Evolutionary conservation across 2,888 invertebrate genomes (phyloP).

Genomic region (Apeira syringaria): DNA sequence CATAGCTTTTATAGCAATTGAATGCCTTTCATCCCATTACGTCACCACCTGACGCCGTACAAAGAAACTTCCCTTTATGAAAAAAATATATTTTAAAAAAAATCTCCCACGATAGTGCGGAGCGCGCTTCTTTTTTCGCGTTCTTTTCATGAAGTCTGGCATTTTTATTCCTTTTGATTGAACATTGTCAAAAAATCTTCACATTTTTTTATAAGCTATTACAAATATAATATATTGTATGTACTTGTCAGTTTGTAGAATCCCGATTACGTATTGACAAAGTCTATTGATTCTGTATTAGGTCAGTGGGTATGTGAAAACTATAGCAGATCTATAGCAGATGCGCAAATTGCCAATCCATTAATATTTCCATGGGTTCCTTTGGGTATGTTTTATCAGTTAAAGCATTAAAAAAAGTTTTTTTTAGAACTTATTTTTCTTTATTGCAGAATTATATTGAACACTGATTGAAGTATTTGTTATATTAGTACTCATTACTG

Average conservation of each 20-base stretch:
- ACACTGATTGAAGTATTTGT: too few species aligned
- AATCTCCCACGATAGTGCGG: slow-evolving; percentile 67
- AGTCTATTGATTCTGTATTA: slow-evolving; percentile 9
- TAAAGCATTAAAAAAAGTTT: too few species aligned
- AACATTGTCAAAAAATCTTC: slow-evolving; percentile 41
- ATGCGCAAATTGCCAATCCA: slow-evolving; percentile 8
- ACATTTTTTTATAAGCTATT: slow-evolving; percentile 12
- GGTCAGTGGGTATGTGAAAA: too few species aligned
- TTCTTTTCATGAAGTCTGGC: too few species aligned
- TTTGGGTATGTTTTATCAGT: too few species aligned
- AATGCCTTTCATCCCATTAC: slow-evolving; percentile 41
- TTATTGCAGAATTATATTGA: too few species aligned
- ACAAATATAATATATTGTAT: slow-evolving; percentile 21
- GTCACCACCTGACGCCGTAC: slow-evolving; percentile 62
- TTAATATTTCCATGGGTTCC: neutral
- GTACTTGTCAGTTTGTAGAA: slow-evolving; percentile 25
- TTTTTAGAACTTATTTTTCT: too few species aligned
- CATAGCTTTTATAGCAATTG: slow-evolving; percentile 23
- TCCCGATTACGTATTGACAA: slow-evolving; percentile 16
- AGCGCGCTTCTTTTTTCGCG: slow-evolving; percentile 65
- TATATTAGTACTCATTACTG: too few species aligned
- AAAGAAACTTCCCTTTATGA: slow-evolving; percentile 56
- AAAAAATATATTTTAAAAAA: slow-evolving; percentile 53
- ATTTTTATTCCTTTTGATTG: slow-evolving; percentile 45
- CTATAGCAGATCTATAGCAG: neutral